Evolutionary conservation across 2,797 vertebrate species (phyloP).

Genomic region (Cynodonichthys magdalenae): DNA sequence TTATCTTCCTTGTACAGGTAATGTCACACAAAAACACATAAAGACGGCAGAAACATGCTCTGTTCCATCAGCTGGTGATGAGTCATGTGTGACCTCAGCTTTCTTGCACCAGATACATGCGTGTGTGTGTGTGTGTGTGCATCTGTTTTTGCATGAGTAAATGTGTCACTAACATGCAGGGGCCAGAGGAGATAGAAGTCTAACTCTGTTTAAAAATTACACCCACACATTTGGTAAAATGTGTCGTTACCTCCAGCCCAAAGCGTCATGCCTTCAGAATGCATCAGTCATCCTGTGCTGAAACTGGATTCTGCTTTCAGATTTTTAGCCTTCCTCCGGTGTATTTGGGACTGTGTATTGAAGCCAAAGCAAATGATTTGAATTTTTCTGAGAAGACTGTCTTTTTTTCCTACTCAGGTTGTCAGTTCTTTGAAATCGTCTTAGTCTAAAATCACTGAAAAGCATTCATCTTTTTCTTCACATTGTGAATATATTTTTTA

Average conservation of each 20-base stretch:
- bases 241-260: constrained; percentile 32
- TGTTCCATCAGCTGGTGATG: constrained; percentile 9
- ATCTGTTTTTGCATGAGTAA: constrained; percentile 2
- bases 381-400: constrained; percentile 39
- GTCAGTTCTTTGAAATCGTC: constrained; percentile 47
- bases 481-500: constrained; percentile 15
- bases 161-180: constrained; percentile 49
- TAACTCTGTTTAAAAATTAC: constrained; percentile 41
- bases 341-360: constrained; percentile 41
- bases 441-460: constrained; percentile 17
- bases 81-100: constrained; percentile 30
- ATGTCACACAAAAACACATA: constrained; percentile 39
- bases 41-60: constrained; percentile 19
- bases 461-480: constrained; percentile 12
- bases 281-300: constrained; percentile 44
- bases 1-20: constrained; percentile 99
- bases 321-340: constrained; percentile 45
- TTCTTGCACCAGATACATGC: constrained; percentile 27
- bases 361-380: constrained; percentile 49
- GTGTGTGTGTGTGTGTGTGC: background rate
- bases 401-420: constrained; percentile 44
- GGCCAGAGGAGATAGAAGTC: constrained; percentile 29
- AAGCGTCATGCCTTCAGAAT: constrained; percentile 39
- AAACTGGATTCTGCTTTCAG: constrained; percentile 49
- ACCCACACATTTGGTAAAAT: constrained; percentile 37